Evolutionary conservation across 2,113 vertebrate genomes (phyloP), one percentile per base, ranked within the genome.

Genomic region (Coreoperca whiteheadi): DNA sequence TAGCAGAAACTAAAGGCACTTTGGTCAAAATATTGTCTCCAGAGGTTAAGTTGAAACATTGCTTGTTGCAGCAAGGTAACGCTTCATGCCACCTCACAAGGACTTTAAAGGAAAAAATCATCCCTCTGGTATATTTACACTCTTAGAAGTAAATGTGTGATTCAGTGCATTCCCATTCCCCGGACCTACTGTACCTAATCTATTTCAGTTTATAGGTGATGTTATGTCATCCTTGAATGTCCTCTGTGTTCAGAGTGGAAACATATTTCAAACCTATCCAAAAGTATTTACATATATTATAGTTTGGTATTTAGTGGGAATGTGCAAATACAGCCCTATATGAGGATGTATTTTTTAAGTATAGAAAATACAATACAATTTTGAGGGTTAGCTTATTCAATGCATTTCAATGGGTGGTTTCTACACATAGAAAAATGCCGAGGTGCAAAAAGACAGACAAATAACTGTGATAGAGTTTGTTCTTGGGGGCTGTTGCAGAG

Each of bases 21-120:
- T 76, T 69, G 87, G 84, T 85, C 69, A 68, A 81, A 88, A 82
- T 65, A 66, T 51, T 9, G 78, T 88, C 89, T 88, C 88, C 65
- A n/a, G 85, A 79, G 91, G 80, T 81, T 56, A 71, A 46, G 77
- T 83, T 88, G 71, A 87, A 89, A 79, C 77, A 66, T 53, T 37
- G 82, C 73, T 68, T 60, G 77, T 56, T 83, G 53, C 61, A 71
- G 83, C 61, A 28, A 43, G 4, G 85, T 50, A 64, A 79, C 37
- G 53, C 60, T 78, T 85, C 77, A 80, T 56, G 43, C 74, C 50
- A 72, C 84, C 82, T 87, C 78, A 43, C 71, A 61, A 46, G 72
- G 66, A 74, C 66, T 83, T 78, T 68, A 77, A 68, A 80, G 71
- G 23, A 57, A 71, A 77, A n/a, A 75, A 84, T 50, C 68, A 69